A percentile compares a stretch with the other conserved stretches of the same genome.
These are phyloP conservation scores for Drosophila malerkotliana DNA, from an alignment of 1,140 invertebrate genomes.

Conservation along the genomic window DNA sequence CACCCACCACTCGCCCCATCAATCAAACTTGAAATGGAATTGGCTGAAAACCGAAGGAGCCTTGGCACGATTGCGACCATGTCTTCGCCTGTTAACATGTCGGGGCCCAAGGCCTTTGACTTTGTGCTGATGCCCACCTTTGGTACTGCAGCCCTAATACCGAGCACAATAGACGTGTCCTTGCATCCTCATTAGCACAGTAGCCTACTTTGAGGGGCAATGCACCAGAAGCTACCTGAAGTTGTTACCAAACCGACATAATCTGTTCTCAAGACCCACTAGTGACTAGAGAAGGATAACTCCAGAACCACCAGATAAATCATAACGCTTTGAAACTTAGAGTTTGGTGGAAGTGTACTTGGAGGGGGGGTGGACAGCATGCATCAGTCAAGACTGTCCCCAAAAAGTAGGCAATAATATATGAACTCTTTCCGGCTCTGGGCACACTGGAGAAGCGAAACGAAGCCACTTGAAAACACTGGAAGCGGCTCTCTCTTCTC, in stretches of 20 bases:
- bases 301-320: no score
- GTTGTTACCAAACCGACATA: background rate
- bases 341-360: no score
- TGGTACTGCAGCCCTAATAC: no score
- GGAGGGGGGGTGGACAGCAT: no score
- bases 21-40: slow-evolving; percentile 50
- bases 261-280: no score
- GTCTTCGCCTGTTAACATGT: slow-evolving; percentile 26
- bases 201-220: background rate
- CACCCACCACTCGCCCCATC: slow-evolving; percentile 17
- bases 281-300: no score
- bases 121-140: slow-evolving; percentile 14
- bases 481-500: slow-evolving; percentile 59
- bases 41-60: slow-evolving; percentile 27
- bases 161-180: background rate
- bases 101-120: slow-evolving; percentile 16
- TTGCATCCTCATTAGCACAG: slow-evolving; percentile 6
- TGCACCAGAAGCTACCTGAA: no score
- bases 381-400: slow-evolving; percentile 13
- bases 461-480: slow-evolving; percentile 19
- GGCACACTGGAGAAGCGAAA: slow-evolving; percentile 50
- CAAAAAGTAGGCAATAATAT: no score
- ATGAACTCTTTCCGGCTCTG: slow-evolving; percentile 52
- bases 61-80: slow-evolving; percentile 59
- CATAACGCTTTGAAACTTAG: no score